These are phyloP conservation scores for Peromyscus nudipes DNA, from an alignment of 2,797 vertebrate genomes.

Conservation along the genomic window DNA sequence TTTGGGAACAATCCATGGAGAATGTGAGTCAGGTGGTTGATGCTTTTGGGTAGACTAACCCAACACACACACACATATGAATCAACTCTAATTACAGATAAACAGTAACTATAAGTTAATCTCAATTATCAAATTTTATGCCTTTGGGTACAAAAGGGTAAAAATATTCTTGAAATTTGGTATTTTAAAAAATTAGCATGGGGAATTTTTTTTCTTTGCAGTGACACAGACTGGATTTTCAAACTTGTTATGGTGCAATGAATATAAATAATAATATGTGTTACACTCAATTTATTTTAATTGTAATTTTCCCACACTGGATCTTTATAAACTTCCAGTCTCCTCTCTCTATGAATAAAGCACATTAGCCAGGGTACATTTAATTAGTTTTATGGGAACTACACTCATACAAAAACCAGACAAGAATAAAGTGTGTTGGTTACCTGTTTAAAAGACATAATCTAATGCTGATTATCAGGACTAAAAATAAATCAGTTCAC, in stretches of 20 bases:
- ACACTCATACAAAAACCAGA: background rate
- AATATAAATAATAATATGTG: constrained; percentile 80
- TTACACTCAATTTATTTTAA: constrained; percentile 67
- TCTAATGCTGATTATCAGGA: constrained; percentile 12
- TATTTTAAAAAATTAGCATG: constrained; percentile 76
- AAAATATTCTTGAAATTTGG: constrained; percentile 72
- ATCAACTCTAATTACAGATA: constrained; percentile 88
- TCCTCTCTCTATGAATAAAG: constrained; percentile 66
- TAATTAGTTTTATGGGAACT: constrained; percentile 48
- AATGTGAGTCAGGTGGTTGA: constrained; percentile 88
- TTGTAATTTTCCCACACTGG: constrained; percentile 74
- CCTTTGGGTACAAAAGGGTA: constrained; percentile 54
- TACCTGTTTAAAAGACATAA: constrained; percentile 21
- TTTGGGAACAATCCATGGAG: constrained; percentile 92
- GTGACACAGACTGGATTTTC: constrained; percentile 74
- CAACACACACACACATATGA: constrained; percentile 76
- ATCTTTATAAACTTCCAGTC: constrained; percentile 74
- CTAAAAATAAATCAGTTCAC: background rate
- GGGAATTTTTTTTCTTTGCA: background rate
- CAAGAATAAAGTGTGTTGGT: background rate
- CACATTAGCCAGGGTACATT: constrained; percentile 56
- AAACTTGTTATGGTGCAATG: constrained; percentile 84
- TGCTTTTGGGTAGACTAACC: constrained; percentile 86
- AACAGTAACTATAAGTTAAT: constrained; percentile 80
- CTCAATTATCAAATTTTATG: constrained; percentile 76